Conservation (phyloP, 2,113 vertebrate genomes). For the Gobius niger region DNA sequence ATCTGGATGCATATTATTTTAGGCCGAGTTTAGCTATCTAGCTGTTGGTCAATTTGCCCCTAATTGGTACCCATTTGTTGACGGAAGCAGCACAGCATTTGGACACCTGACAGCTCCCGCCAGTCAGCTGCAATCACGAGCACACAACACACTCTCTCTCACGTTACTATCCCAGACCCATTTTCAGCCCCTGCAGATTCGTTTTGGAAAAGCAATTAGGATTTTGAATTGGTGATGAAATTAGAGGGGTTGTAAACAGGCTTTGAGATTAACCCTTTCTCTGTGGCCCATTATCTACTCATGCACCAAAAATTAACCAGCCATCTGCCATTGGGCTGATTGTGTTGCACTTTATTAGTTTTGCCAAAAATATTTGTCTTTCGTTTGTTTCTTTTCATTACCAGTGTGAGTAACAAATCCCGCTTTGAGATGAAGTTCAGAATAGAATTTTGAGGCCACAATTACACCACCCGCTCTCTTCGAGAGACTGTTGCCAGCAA, state of each 20-base stretch:
- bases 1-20: no score
- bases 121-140: constrained; percentile 36
- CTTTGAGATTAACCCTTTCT: constrained; percentile 66
- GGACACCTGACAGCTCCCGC: constrained; percentile 37
- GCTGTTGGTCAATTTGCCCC: constrained; percentile 5
- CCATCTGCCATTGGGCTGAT: constrained; percentile 41
- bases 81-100: constrained; percentile 46
- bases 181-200: constrained; percentile 67
- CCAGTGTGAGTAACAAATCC: constrained; percentile 68
- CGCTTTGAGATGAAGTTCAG: constrained; percentile 77
- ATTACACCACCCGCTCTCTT: constrained; percentile 67
- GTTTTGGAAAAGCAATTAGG: constrained; percentile 72
- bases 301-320: constrained; percentile 29
- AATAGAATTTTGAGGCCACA: constrained; percentile 69
- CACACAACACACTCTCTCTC: constrained; percentile 22
- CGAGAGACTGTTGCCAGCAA: constrained; percentile 63
- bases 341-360: constrained; percentile 46
- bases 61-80: constrained; percentile 57
- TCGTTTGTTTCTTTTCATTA: constrained; percentile 40
- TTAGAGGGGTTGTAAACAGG: constrained; percentile 69
- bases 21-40: background rate
- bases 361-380: constrained; percentile 41
- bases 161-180: constrained; percentile 31
- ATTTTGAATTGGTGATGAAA: constrained; percentile 72
- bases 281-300: constrained; percentile 41